A percentile compares a stretch with the other conserved stretches of the same genome.
phyloP scores from a whole-genome alignment of 1,140 invertebrate species.

The Drosophila varians region DNA sequence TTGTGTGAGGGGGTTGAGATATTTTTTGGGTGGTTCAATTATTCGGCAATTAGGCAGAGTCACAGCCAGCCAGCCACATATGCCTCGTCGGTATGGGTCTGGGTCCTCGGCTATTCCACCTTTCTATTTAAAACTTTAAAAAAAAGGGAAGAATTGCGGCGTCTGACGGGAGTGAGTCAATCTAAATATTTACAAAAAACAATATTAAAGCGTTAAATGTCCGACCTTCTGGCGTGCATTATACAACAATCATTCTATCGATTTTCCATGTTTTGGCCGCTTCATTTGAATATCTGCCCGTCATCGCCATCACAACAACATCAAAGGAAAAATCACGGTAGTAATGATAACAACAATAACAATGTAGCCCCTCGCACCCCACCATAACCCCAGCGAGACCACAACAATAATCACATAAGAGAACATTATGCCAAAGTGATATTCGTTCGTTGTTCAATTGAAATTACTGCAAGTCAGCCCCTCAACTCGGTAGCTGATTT shows the following conservation, averaged over 20 bases:
- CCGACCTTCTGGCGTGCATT: slow-evolving; percentile 71
- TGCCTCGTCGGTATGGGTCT: no score
- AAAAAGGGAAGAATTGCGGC: slow-evolving; percentile 16
- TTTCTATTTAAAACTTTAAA: slow-evolving; percentile 1
- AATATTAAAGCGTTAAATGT: slow-evolving; percentile 77
- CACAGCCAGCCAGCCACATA: slow-evolving; percentile 23
- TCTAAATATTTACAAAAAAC: slow-evolving; percentile 70
- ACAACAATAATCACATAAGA: slow-evolving; percentile 61
- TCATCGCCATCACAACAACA: slow-evolving; percentile 62
- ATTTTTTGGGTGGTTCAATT: slow-evolving; percentile 50
- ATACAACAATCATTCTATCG: slow-evolving; percentile 81
- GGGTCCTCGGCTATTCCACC: slow-evolving; percentile 3
- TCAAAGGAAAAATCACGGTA: slow-evolving; percentile 66
- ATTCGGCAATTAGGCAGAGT: slow-evolving; percentile 71
- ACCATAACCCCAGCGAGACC: slow-evolving; percentile 21
- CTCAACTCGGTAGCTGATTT: slow-evolving; percentile 65
- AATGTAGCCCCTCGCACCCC: neutral
- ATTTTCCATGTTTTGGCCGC: slow-evolving; percentile 66
- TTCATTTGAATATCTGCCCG: slow-evolving; percentile 73
- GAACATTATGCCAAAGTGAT: slow-evolving; percentile 75
- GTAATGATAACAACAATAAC: slow-evolving; percentile 68
- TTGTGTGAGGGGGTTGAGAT: slow-evolving; percentile 31
- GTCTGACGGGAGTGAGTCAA: neutral
- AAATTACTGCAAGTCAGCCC: slow-evolving; percentile 80
- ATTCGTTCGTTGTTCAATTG: slow-evolving; percentile 70